Evolutionary conservation across 2,888 invertebrate species (phyloP), one percentile per base, ranked within the genome.

Genomic region (Atrina japonica): DNA sequence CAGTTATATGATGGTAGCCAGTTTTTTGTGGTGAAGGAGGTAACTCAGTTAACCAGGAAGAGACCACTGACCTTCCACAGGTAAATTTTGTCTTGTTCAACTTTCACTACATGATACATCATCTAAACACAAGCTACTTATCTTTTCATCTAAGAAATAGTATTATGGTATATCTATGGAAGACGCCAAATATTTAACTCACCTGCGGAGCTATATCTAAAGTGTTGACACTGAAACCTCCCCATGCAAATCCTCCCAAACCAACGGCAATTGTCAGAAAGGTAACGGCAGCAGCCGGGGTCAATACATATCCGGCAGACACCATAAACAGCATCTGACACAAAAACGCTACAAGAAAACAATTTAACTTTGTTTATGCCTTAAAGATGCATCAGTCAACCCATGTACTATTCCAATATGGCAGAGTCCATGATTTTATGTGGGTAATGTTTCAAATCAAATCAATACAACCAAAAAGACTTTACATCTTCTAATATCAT

Each of bases 171-270:
- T 21, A 27, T 16, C 16, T 9, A 21, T 18, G 21, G 35, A 40
- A 11, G 7, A 56, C 40, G 3, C 6, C 7, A 56, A 30, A 11
- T 1, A 9, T 21, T 18, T 21, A 25, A n/a, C 30, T 65, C 67
- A 90, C 90, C 73, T 95, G 95, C 0, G 97, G 97, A 0, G 97
- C 97, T 63, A 97, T 94, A 89, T 97, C 97, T 88, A 97, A 91
- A 88, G 97, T 96, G 81, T 93, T 93, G n/a, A 93, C 93, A 71
- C 92, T 92, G 83, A 85, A 90, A 3, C 97, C 97, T 6, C 96
- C 94, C 96, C 97, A 97, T 0, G 97, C 96, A 89, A 97, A 96
- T 0, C 97, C 92, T 0, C 97, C 97, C 0, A 97, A 92, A 0
- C 97, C 97, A 0, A 97, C 96, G 0, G 97, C 96, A 56, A 96